Evolutionary conservation across 2,888 invertebrate genomes (phyloP), one percentile per base, ranked within the genome.

Genomic region (Ramazzottius varieornatus): DNA sequence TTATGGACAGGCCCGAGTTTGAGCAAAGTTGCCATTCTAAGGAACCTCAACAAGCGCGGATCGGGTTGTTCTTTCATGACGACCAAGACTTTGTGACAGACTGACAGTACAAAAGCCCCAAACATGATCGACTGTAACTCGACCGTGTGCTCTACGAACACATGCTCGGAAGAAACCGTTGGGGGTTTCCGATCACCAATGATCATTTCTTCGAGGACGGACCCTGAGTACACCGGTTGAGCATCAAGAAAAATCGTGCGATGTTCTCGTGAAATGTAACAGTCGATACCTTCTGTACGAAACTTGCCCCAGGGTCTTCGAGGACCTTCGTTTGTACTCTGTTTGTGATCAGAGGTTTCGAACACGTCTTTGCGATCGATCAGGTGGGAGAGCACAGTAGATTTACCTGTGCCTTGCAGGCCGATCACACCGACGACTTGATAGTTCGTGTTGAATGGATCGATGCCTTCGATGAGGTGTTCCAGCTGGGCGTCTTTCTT

Each of bases 51-150:
- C 54, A 54, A 4, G 29, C 54, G 54, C 29, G 8, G 16, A 29
- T 54, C 54, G n/a, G 24, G 16, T 8, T 8, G 4, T 8, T 24
- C 54, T 29, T 54, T 54, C n/a, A 29, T 54, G n/a, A 54, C 54
- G 20, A 54, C 8, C 4, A 54, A 29, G 29, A 54, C 4, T 54
- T 54, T 54, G 24, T 54, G 54, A 24, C 54, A 54, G n/a, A 29
- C 54, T 4, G 54, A 54, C 54, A 54, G 8, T 4, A 54, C 16
- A 29, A 54, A 54, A 24, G 54, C 54, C 20, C 54, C 29, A 24
- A 54, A 54, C 54, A 54, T 54, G 54, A 54, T 54, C 20, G 54
- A 54, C 54, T 54, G 54, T 24, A 54, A 24, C 24, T 54, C 54
- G n/a, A 54, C 54, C 16, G 54, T 54, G 54, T 54, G 54, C 54